Base-by-base conservation (phyloP, 2,888 invertebrate species). In the Hyalella azteca region DNA sequence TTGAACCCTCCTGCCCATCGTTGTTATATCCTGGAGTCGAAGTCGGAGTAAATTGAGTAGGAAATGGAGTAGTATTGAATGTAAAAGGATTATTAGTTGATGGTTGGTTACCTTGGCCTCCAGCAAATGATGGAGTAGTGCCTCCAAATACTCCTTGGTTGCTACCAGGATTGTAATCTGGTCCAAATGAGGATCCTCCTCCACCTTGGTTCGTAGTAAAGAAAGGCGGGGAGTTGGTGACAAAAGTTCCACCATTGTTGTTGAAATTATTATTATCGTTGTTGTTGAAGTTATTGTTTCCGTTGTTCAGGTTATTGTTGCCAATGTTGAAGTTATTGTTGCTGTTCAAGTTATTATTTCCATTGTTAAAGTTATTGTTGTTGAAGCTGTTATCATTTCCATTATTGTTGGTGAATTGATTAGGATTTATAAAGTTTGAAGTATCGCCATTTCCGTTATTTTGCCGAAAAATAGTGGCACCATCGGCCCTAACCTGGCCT, bases 341-440 rank as follows among this genome's bases (percentile, higher is more conserved):
- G n/a, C n/a, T n/a, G n/a, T n/a, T n/a, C n/a, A n/a, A n/a, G 54
- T 22, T 3, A 22, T 49, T 54, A 26, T 29, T 9, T 26, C 54
- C 54, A 13, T 54, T n/a, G n/a, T n/a, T n/a, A n/a, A n/a, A n/a
- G n/a, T n/a, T n/a, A 39, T 66, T 66, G 66, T 66, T 66, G 32
- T 19, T 19, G 66, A 36, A 36, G 15, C 15, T 45, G 45, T 45
- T 45, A n/a, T n/a, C n/a, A n/a, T n/a, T n/a, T n/a, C n/a, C n/a
- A n/a, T n/a, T n/a, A n/a, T n/a, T n/a, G n/a, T 45, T 45, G 15
- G 9, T 45, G 45, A 15, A 15, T 45, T 11, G 15, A 45, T 15
- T 36, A 36, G 66, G 36, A 36, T 36, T 66, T 36, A 39, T 29
- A 0, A 39, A 36, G 13, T 32, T 66, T 13, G 19, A n/a, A 9